Base-by-base conservation (phyloP, 2,113 vertebrate species). In the Clarias macrocephalus region DNA sequence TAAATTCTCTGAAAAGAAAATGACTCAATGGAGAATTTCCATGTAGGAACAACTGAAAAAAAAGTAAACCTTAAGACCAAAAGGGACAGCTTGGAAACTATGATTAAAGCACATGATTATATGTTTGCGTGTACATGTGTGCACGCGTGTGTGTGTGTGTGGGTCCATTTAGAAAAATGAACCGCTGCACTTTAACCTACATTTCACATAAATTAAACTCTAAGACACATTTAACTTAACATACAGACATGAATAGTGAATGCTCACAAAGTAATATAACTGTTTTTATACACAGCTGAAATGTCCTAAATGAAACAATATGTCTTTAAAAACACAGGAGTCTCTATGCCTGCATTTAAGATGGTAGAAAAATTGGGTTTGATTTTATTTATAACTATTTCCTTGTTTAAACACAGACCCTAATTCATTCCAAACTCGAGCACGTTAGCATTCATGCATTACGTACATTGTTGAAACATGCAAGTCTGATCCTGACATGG, bases 81-180 rank as follows among this genome's bases (percentile, higher is more conserved):
- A 83, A 54, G 37, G 59, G 8, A 52, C 62, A 83, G 81, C 81
- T 42, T 25, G 81, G 81, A 83, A 83, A 52, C 37, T 83, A 83
- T 83, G 62, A 83, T 83, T 83, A 83, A 66, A 62, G 81, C 62
- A 52, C 62, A 83, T 83, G 60, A 83, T 83, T 83, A 66, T 66
- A 83, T 52, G 25, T 28, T 65, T 66, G 0, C 33, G 19, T 80
- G 56, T 37, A 57, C 12, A 28, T 60, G 54, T 60, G 56, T 21
- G 28, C 33, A 28, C 21, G 28, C 33, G 59, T 82, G 60, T 81
- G 37, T 81, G 18, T 63, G 33, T 81, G 80, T 48, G 80, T 48
- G 28, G 48, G 59, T 80, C 25, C 59, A 85, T 75, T 42, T 85
- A 28, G 68, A 28, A 60, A 13, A 79, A 60, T 23, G 72, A 33